Evolutionary conservation across 1,140 invertebrate genomes (phyloP).

Genomic region (Venustaconcha ellipsiformis): DNA sequence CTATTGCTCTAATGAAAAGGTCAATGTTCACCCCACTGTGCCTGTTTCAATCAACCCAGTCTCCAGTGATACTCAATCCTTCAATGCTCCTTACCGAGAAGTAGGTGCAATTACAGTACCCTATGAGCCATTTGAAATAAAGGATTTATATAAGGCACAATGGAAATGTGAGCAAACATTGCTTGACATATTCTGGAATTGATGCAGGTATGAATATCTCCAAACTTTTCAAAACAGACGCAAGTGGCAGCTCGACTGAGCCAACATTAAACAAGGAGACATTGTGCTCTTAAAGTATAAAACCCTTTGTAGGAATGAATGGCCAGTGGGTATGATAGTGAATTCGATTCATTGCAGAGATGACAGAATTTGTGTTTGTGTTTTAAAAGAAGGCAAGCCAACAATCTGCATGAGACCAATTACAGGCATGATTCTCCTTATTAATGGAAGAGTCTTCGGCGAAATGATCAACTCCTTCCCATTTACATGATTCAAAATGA

Average conservation of each 20-base stretch:
- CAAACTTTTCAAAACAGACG: conserved; percentile 26
- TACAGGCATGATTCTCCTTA: background rate
- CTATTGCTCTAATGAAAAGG: too few relatives aligned
- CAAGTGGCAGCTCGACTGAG: conserved; percentile 18
- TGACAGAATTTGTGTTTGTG: conserved; percentile 2
- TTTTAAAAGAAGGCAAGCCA: conserved; percentile 8
- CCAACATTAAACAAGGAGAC: conserved; percentile 11
- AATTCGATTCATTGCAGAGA: background rate
- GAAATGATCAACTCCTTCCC: too few relatives aligned
- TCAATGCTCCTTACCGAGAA: conserved; percentile 31
- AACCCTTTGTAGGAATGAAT: conserved; percentile 3
- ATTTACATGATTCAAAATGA: too few relatives aligned
- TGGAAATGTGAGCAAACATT: conserved; percentile 38
- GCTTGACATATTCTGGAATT: conserved; percentile 31
- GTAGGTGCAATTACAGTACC: conserved; percentile 1
- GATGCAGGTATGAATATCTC: conserved; percentile 25
- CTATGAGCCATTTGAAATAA: conserved; percentile 2
- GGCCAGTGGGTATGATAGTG: background rate
- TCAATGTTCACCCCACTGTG: conserved; percentile 37
- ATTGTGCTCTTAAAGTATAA: conserved; percentile 28
- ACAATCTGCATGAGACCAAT: conserved; percentile 2
- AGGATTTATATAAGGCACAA: conserved; percentile 30
- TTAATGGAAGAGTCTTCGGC: too few relatives aligned
- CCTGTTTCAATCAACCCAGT: conserved; percentile 37
- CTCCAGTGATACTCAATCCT: conserved; percentile 35